Evolutionary conservation across 2,888 invertebrate species (phyloP).

Genomic region (Gonocerus acuteangulatus): DNA sequence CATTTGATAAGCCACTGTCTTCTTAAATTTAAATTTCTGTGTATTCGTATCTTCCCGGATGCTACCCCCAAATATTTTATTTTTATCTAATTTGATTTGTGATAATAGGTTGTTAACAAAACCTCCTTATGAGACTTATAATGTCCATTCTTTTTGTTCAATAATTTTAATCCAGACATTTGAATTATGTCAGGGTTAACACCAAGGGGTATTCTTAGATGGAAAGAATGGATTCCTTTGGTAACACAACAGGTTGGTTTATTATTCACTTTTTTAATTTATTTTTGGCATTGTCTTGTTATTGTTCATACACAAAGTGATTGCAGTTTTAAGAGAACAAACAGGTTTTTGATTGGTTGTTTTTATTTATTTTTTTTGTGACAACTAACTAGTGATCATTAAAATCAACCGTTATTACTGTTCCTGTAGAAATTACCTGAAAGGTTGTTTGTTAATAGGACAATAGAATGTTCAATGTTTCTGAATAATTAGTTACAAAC

Average conservation of each 20-base stretch:
- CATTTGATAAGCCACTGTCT: background rate
- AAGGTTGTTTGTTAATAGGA: no score
- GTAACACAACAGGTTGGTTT: slow-evolving; percentile 67
- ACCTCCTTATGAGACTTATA: background rate
- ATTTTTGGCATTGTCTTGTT: no score
- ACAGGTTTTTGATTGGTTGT: no score
- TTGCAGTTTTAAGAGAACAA: no score
- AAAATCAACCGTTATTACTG: no score
- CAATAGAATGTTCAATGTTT: no score
- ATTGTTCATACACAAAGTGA: no score
- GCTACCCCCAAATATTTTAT: background rate
- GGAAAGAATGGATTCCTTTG: slow-evolving; percentile 71
- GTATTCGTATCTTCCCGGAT: background rate
- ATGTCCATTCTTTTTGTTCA: background rate
- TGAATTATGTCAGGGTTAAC: slow-evolving; percentile 35
- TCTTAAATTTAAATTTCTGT: background rate
- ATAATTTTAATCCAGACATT: background rate
- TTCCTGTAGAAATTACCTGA: no score
- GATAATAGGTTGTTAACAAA: background rate
- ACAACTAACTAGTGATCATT: no score
- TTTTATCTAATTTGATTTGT: background rate
- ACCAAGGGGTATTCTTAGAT: slow-evolving; percentile 49
- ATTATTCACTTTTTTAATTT: background rate
- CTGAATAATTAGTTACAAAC: no score
- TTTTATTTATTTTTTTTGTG: no score